A percentile compares a stretch with the other conserved stretches of the same genome.
Evolutionary conservation across 2,797 vertebrate species (phyloP).

Genomic region (Clarias platycephalus): DNA sequence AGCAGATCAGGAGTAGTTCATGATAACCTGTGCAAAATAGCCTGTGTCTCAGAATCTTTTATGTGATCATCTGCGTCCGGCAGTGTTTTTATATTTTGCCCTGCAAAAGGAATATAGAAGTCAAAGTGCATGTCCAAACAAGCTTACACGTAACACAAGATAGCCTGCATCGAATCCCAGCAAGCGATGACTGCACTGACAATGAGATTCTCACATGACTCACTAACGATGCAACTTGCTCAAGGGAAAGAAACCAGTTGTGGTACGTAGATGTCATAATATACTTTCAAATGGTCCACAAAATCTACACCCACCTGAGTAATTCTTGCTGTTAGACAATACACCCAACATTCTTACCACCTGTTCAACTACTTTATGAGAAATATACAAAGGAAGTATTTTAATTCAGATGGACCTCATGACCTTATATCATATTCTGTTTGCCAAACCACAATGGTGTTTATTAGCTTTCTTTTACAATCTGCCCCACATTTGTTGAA

Average conservation of each 20-base stretch:
- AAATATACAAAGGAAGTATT: neutral
- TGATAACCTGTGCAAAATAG: neutral
- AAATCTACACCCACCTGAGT: neutral
- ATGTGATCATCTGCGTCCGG: neutral
- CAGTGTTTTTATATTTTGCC: neutral
- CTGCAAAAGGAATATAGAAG: conserved; percentile 11
- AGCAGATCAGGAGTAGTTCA: neutral
- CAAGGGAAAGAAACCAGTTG: conserved; percentile 46
- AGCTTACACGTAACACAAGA: conserved; percentile 20
- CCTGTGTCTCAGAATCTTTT: neutral
- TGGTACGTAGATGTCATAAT: conserved; percentile 30
- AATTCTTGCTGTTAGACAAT: neutral
- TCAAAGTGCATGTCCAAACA: conserved; percentile 37
- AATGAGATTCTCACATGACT: conserved; percentile 37
- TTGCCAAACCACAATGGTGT: neutral
- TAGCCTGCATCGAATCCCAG: neutral
- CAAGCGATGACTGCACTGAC: conserved; percentile 21
- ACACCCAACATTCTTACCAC: neutral
- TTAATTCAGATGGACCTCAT: neutral
- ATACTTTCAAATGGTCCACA: neutral
- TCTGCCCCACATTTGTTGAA: neutral
- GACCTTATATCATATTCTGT: neutral
- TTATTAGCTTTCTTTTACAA: neutral
- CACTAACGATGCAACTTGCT: conserved; percentile 31
- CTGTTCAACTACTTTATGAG: neutral